Conservation (phyloP, 1,140 invertebrate genomes). For the Zaprionus tsacasi region DNA sequence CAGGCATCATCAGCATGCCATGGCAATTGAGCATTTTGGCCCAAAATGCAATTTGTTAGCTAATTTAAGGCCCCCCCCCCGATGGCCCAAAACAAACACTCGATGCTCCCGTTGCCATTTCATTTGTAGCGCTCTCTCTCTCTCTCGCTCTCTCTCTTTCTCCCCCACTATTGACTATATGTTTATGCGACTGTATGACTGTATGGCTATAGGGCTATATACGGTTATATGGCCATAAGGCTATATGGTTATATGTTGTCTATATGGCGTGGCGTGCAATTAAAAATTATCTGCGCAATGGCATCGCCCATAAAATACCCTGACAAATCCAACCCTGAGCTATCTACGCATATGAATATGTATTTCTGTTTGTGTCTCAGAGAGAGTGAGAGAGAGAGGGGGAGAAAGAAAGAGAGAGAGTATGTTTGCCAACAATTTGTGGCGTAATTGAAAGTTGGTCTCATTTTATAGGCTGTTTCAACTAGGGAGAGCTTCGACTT, state of each 20-base stretch:
- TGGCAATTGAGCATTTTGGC: constrained; percentile 47
- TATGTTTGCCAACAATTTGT: constrained; percentile 2
- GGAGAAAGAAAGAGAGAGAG: neutral
- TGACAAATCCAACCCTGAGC: constrained; percentile 30
- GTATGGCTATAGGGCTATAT: constrained; percentile 15
- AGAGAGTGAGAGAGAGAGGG: neutral
- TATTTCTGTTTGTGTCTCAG: neutral
- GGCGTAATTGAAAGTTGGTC: constrained; percentile 1
- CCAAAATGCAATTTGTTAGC: constrained; percentile 73
- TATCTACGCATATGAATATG: constrained; percentile 2
- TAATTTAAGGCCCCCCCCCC: constrained; percentile 66
- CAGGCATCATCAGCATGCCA: constrained; percentile 24
- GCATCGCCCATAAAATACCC: constrained; percentile 70
- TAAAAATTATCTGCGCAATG: constrained; percentile 72
- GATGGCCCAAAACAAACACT: constrained; percentile 20
- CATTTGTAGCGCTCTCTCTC: neutral
- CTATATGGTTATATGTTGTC: constrained; percentile 8
- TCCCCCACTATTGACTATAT: constrained; percentile 19
- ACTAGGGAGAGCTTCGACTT: neutral
- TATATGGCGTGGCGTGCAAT: constrained; percentile 43
- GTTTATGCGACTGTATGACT: constrained; percentile 17
- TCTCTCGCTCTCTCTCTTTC: neutral
- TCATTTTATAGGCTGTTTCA: neutral
- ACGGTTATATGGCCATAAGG: constrained; percentile 8
- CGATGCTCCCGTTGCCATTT: neutral